These are phyloP conservation scores for Bufo bufo DNA, from an alignment of 2,113 vertebrate genomes.

Conservation along the genomic window DNA sequence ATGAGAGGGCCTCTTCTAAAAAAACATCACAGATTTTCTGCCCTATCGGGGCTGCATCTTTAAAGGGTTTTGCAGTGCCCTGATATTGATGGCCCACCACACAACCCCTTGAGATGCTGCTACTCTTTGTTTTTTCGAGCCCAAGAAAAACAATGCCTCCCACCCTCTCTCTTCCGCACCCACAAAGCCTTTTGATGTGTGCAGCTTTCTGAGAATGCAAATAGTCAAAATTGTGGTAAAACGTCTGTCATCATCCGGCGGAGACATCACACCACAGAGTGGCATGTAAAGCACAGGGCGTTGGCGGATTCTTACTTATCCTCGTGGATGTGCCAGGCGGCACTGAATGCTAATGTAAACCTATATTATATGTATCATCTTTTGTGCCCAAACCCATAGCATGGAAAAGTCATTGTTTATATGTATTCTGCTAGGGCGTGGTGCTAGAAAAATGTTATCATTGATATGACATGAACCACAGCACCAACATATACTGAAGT, in stretches of 20 bases:
- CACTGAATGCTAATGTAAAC: not conserved
- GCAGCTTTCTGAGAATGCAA: conserved; percentile 27
- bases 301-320: conserved; percentile 4
- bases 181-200: conserved; percentile 39
- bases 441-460: not conserved
- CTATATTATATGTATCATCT: conserved; percentile 6
- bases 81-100: too few species aligned
- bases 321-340: not conserved
- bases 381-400: not conserved
- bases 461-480: not conserved
- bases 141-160: not conserved
- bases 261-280: not conserved
- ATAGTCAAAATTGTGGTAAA: conserved; percentile 14
- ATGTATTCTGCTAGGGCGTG: not conserved
- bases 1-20: too few species aligned
- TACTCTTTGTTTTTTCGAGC: not conserved
- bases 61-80: too few species aligned
- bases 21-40: too few species aligned
- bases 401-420: conserved; percentile 30
- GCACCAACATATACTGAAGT: not conserved
- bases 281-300: not conserved
- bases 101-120: too few species aligned
- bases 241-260: not conserved
- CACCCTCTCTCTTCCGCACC: conserved; percentile 8
- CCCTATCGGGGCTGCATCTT: too few species aligned